Base-by-base conservation (phyloP, 2,113 vertebrate genomes). In the Acanthochromis polyacanthus region DNA sequence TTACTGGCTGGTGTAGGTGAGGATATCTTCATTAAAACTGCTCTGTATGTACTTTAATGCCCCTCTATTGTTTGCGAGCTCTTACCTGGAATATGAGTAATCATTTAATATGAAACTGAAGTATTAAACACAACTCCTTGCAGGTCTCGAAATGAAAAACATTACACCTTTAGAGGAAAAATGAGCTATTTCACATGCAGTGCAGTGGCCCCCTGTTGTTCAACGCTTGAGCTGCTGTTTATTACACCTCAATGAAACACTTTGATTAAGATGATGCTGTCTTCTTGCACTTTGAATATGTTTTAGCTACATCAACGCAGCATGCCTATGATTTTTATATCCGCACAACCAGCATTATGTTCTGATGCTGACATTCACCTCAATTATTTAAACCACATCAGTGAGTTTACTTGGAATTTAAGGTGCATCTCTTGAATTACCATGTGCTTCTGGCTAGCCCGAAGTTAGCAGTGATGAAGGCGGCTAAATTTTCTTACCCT, bases 401-500 rank as follows among this genome's bases (percentile, higher is more conserved):
- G 53, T 11, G 28, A 51, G 56, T 74, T 81, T 51, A 43, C 20
- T 50, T 28, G 10, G 17, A 69, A 60, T 81, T 22, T 73, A 30
- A 38, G 11, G 5, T 53, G 8, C 4, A 58, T 80, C 50, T 78
- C 75, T 63, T 28, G 68, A 83, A 67, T 67, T 53, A 23, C 16
- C 2, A 9, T 56, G 20, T 62, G 62, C 52, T 84, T 71, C 25
- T n/a, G 73, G 57, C 32, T 3, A 71, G 62, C 69, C 28, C n/a
- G 17, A 56, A 64, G 64, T 84, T 50, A 63, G 17, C 43, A 20
- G 63, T 30, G 62, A 84, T 30, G 17, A 73, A 64, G 51, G 51
- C 0, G 2, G 7, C 73, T 65, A 50, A 30, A 73, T 56, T 61
- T 45, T 7, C 71, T 6, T 93, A 99, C 98, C 97, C 93, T 99